Conservation (phyloP, 2,797 vertebrate species). For the Spondyliosoma cantharus region DNA sequence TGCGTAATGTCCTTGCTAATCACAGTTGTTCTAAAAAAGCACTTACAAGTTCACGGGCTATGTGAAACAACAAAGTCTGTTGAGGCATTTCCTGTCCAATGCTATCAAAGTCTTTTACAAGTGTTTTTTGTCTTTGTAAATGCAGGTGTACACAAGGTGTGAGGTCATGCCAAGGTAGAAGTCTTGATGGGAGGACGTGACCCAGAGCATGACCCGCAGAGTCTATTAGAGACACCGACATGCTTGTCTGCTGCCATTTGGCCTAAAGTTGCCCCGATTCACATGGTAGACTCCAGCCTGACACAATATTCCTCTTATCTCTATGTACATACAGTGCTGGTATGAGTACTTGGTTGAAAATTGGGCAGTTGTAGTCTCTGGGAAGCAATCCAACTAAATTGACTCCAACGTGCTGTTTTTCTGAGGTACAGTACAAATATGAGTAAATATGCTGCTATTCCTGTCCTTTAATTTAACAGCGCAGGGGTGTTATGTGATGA, state of each 20-base stretch:
- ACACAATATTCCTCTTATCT: slow-evolving; percentile 14
- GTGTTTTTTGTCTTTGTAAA: slow-evolving; percentile 12
- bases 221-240: slow-evolving; percentile 32
- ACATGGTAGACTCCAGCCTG: neutral
- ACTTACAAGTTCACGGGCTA: slow-evolving; percentile 8
- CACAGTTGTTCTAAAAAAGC: slow-evolving; percentile 18
- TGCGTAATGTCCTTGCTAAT: slow-evolving; percentile 29
- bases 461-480: slow-evolving; percentile 18
- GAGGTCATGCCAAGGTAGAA: slow-evolving; percentile 24
- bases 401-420: slow-evolving; percentile 7
- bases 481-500: neutral
- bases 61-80: neutral
- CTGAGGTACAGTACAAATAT: neutral
- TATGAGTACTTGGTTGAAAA: neutral
- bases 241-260: slow-evolving; percentile 30
- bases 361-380: neutral
- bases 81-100: neutral
- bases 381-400: slow-evolving; percentile 12
- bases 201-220: slow-evolving; percentile 20
- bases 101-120: slow-evolving; percentile 3
- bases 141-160: slow-evolving; percentile 1
- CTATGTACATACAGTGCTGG: neutral
- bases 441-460: slow-evolving; percentile 26
- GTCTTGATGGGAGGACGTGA: slow-evolving; percentile 25
- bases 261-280: slow-evolving; percentile 11